These are phyloP conservation scores for Stenodema calcarata DNA, from an alignment of 2,888 invertebrate genomes.

Conservation along the genomic window DNA sequence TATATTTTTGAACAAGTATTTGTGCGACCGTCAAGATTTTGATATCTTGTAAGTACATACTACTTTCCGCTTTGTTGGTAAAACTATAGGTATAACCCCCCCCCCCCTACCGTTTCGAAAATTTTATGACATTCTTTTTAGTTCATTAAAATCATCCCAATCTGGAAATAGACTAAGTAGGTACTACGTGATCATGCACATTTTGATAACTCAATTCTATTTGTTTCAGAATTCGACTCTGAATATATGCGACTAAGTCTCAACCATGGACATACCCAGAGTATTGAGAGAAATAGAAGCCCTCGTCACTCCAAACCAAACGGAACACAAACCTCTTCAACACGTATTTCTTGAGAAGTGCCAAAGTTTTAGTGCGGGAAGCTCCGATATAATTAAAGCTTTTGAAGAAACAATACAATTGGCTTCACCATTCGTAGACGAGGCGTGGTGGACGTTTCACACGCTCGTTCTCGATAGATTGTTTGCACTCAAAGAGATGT, in stretches of 20 bases:
- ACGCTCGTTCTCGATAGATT: conserved; percentile 42
- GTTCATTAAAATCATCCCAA: too few species aligned
- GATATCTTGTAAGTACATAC: too few species aligned
- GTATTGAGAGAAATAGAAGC: neutral
- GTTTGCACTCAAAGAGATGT: conserved; percentile 37
- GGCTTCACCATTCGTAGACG: neutral
- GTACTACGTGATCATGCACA: neutral
- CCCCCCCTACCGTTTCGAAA: too few species aligned
- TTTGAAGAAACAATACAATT: neutral
- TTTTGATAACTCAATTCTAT: neutral
- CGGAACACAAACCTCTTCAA: conserved; percentile 1
- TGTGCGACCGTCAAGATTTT: too few species aligned
- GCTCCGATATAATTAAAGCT: neutral
- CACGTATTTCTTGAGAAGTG: conserved; percentile 9
- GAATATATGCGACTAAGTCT: neutral
- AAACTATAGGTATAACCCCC: too few species aligned
- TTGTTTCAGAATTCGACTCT: neutral
- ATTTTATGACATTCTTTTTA: too few species aligned
- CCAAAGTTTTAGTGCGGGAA: neutral
- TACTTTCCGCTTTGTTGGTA: too few species aligned
- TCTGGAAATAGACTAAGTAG: too few species aligned
- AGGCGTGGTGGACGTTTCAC: conserved; percentile 49
- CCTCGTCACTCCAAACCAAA: conserved; percentile 2
- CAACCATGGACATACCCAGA: neutral
- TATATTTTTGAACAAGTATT: too few species aligned